Evolutionary conservation across 2,888 invertebrate species (phyloP), one percentile per base, ranked within the genome.

Genomic region (Mythimna lalbum): DNA sequence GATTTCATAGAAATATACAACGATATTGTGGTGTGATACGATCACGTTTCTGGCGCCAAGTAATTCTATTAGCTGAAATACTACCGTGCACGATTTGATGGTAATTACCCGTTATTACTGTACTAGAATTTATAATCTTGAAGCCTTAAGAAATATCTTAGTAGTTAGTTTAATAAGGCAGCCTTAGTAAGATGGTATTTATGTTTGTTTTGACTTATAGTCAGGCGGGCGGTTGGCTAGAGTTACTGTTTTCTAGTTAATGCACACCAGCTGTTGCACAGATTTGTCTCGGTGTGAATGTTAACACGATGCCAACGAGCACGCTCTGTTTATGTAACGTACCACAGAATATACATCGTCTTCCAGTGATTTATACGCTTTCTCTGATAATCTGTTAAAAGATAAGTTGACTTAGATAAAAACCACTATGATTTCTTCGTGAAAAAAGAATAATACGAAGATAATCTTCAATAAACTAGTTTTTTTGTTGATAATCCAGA

Each of bases 181-280:
- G 72, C 17, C 73, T 84, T 65, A 43, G 61, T 66, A 39, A 88
- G 82, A 86, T 81, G 77, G 76, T 78, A 72, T 57, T 73, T 56
- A 72, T 83, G 84, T 86, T 86, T 85, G 84, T 81, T 86, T 80
- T 84, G 83, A 88, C 87, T 87, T 77, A 76, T 69, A 88, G 88
- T 85, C 80, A 74, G 83, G 86, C 88, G 85, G 85, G 84, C 84
- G 76, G 72, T 79, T 83, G 83, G 74, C 83, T 69, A 76, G 72
- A 81, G 81, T 82, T 70, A 80, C 84, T 81, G 81, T 86, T 87
- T 87, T 82, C 86, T 84, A 87, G 85, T 85, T 86, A 86, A 85
- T 85, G 78, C 86, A 75, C 78, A 69, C 86, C 86, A 82, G 81
- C 81, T 81, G 83, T 76, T 81, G 79, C 86, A 79, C 81, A 87